Conservation (phyloP, 2,888 invertebrate species). For the Ditylenchus weischeri region DNA sequence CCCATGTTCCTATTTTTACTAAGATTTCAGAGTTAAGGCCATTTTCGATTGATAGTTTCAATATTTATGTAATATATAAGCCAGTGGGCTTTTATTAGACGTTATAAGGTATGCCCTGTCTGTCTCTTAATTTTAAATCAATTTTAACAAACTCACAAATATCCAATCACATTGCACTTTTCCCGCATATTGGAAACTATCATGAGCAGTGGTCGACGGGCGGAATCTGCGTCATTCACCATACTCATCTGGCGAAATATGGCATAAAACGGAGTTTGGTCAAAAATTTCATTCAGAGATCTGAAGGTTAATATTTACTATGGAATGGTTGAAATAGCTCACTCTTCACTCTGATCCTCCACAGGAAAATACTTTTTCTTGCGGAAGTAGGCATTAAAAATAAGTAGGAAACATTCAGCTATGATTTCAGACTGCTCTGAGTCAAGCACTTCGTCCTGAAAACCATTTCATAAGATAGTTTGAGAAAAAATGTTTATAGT, state of each 20-base stretch:
- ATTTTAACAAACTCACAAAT: slow-evolving; percentile 20
- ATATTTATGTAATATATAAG: too few relatives aligned
- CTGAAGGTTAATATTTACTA: slow-evolving; percentile 8
- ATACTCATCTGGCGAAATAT: slow-evolving; percentile 25
- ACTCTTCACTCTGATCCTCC: slow-evolving; percentile 22
- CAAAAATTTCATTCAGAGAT: slow-evolving; percentile 16
- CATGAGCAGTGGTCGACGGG: slow-evolving; percentile 26
- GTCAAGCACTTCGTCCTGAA: slow-evolving; percentile 41
- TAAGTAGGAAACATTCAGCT: slow-evolving; percentile 27
- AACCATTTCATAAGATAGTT: background rate
- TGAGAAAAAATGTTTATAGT: too few relatives aligned
- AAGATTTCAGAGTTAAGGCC: too few relatives aligned
- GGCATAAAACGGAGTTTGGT: slow-evolving; percentile 21
- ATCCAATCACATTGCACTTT: slow-evolving; percentile 33
- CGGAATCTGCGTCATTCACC: slow-evolving; percentile 18
- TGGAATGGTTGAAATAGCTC: background rate
- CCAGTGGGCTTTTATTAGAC: too few relatives aligned
- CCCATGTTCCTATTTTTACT: too few relatives aligned
- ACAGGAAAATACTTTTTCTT: slow-evolving; percentile 18
- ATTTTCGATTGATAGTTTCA: too few relatives aligned
- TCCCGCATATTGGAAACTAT: slow-evolving; percentile 46
- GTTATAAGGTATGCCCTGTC: too few relatives aligned
- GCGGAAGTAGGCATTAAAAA: slow-evolving; percentile 24
- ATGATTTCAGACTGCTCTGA: slow-evolving; percentile 35
- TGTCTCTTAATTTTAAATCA: too few relatives aligned